These are phyloP conservation scores for Antrozous pallidus DNA, from an alignment of 2,797 vertebrate species.

Conservation along the genomic window DNA sequence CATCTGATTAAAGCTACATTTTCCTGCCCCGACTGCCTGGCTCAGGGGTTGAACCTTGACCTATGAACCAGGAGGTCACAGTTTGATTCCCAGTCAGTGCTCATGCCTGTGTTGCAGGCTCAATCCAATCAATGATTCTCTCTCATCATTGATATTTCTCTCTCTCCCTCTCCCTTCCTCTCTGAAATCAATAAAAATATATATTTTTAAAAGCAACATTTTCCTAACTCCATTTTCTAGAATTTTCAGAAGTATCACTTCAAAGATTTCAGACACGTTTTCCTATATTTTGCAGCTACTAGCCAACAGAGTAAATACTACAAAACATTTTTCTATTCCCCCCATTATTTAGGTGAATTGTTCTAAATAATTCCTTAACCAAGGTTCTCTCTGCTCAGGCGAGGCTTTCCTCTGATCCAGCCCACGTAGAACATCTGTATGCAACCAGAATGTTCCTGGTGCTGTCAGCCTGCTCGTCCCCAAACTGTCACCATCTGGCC, in stretches of 20 bases:
- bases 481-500: constrained; percentile 52
- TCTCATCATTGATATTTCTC: too few relatives aligned
- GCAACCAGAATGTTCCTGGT: constrained; percentile 1
- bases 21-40: neutral
- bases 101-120: too few relatives aligned
- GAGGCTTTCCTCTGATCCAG: neutral
- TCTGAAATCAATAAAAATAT: too few relatives aligned
- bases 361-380: neutral
- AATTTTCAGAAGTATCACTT: neutral
- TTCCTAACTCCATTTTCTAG: neutral
- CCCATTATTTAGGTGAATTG: neutral
- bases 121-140: too few relatives aligned
- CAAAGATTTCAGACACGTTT: neutral
- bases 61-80: too few relatives aligned
- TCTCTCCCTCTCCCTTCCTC: too few relatives aligned
- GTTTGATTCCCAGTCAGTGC: too few relatives aligned
- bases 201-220: neutral
- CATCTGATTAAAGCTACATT: neutral
- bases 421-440: constrained; percentile 59
- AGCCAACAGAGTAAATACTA: neutral
- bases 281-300: neutral
- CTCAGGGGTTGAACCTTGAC: too few relatives aligned
- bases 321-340: neutral
- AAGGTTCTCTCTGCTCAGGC: neutral
- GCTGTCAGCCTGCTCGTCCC: constrained; percentile 35